phyloP scores from a whole-genome alignment of 2,888 invertebrate species.

The Chrysolina haemoptera region DNA sequence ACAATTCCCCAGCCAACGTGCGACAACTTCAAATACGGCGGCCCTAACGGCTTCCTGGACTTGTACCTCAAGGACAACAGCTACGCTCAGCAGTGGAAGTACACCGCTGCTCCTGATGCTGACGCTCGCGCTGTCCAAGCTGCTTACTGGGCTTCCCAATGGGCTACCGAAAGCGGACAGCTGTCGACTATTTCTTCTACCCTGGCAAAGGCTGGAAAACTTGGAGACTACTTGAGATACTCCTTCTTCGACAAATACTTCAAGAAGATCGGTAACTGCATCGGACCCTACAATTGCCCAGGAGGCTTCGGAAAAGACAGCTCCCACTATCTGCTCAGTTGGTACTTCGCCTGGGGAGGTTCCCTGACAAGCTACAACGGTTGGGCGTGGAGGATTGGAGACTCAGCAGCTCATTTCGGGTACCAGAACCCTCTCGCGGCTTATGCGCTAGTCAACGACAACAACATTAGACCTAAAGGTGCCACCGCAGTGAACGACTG shows the following conservation, averaged over 20 bases:
- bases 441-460: conserved; percentile 48
- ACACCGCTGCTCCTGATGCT: conserved; percentile 56
- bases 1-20: conserved; percentile 56
- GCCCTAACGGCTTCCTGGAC: conserved; percentile 51
- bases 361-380: conserved; percentile 44
- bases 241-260: conserved; percentile 56
- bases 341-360: conserved; percentile 57
- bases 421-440: conserved; percentile 57
- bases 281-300: conserved; percentile 46
- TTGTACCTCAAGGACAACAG: conserved; percentile 52
- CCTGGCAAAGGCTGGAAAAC: conserved; percentile 51
- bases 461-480: conserved; percentile 51
- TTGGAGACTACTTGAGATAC: conserved; percentile 56
- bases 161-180: conserved; percentile 52
- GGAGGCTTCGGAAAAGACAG: conserved; percentile 53
- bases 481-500: conserved; percentile 53
- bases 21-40: conserved; percentile 53
- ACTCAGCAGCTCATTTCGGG: conserved; percentile 55
- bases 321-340: conserved; percentile 53
- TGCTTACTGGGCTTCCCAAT: conserved; percentile 53
- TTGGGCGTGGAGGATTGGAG: conserved; percentile 58
- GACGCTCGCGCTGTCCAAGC: conserved; percentile 55
- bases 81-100: conserved; percentile 56
- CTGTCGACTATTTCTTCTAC: conserved; percentile 39
- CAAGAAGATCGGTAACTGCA: conserved; percentile 55